Percentiles rank a stretch among this genome's conserved stretches.
Conservation (phyloP, 2,888 invertebrate species). For the Leucophenga montana region DNA sequence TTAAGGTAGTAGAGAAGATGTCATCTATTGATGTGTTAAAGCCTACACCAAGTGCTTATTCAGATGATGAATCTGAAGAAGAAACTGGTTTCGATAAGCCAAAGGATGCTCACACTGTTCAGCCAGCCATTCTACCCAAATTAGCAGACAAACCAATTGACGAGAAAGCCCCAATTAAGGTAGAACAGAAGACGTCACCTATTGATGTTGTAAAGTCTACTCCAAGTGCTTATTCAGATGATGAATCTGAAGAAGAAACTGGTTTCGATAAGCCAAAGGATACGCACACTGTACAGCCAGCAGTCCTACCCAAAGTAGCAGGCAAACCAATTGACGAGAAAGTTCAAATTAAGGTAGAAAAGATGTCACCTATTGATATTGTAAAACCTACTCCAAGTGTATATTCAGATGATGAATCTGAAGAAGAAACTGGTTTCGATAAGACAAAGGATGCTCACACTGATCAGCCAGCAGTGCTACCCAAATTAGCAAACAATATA, state of each 20-base stretch:
- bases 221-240: conserved; percentile 16
- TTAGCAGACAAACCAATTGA: conserved; percentile 34
- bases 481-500: no score
- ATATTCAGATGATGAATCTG: background rate
- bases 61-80: conserved; percentile 26
- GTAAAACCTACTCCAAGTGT: background rate
- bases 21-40: background rate
- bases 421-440: no score
- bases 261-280: background rate
- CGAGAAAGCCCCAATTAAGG: conserved; percentile 15
- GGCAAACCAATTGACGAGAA: conserved; percentile 29
- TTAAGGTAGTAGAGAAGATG: background rate
- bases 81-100: conserved; percentile 21
- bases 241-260: conserved; percentile 27
- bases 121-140: background rate
- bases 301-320: background rate
- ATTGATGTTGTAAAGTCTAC: background rate
- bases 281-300: background rate
- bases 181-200: background rate
- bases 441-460: no score
- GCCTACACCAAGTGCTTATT: background rate
- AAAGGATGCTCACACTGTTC: background rate
- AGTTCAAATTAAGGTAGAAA: conserved; percentile 9
- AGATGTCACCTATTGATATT: conserved; percentile 3
- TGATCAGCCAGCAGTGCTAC: no score